These are phyloP conservation scores for Plagodis pulveraria DNA, from an alignment of 2,888 invertebrate species.

Conservation along the genomic window DNA sequence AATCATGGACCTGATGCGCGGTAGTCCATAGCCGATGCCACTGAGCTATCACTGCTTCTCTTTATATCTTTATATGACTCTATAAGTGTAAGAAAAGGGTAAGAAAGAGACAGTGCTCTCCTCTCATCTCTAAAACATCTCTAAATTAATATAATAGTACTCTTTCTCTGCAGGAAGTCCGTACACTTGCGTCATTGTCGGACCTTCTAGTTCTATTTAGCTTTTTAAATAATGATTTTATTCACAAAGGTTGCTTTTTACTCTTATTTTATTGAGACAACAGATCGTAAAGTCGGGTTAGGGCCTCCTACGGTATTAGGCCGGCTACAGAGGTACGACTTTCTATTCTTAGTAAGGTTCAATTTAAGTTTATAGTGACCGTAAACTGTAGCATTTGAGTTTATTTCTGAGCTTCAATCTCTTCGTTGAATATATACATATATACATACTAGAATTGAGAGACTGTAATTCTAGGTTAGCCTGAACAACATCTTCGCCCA, in stretches of 20 bases:
- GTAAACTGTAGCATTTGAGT: too few species aligned
- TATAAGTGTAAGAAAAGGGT: too few species aligned
- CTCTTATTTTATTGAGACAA: conserved; percentile 47
- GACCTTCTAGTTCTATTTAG: conserved; percentile 5
- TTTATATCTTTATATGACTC: too few species aligned
- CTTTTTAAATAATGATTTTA: conserved; percentile 50
- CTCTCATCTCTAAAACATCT: not conserved
- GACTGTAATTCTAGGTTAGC: too few species aligned
- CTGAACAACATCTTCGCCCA: too few species aligned
- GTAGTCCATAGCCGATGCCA: too few species aligned
- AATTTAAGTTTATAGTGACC: not conserved
- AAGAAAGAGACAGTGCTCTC: too few species aligned
- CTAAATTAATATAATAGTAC: conserved; percentile 12
- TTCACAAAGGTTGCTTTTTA: conserved; percentile 47
- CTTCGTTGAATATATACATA: too few species aligned
- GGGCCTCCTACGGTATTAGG: conserved; percentile 43
- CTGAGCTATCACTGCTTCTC: too few species aligned
- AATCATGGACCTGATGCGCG: too few species aligned
- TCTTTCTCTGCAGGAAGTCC: conserved; percentile 24
- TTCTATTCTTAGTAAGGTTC: not conserved
- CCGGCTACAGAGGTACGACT: conserved; percentile 14
- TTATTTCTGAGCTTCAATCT: too few species aligned
- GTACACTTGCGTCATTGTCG: conserved; percentile 3
- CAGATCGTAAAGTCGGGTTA: conserved; percentile 44
- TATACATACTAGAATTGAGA: too few species aligned